A percentile compares a stretch with the other conserved stretches of the same genome.
These are phyloP conservation scores for Sesia apiformis DNA, from an alignment of 2,888 invertebrate genomes.

Conservation along the genomic window DNA sequence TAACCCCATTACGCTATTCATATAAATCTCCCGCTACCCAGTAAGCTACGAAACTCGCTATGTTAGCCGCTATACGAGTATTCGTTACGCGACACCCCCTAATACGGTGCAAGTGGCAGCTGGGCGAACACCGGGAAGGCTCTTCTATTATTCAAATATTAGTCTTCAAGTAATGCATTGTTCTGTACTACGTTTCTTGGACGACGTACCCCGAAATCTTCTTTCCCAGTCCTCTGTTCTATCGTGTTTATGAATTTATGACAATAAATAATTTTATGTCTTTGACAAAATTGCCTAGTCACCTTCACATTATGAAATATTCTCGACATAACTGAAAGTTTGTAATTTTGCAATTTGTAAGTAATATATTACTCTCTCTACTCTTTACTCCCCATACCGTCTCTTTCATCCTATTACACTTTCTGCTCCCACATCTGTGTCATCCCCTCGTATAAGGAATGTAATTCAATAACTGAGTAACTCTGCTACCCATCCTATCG, in stretches of 20 bases:
- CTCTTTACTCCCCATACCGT: neutral
- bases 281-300: neutral
- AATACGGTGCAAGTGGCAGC: constrained; percentile 3
- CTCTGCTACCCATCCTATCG: too few species aligned
- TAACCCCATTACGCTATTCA: too few species aligned
- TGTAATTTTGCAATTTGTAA: neutral
- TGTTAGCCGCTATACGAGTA: too few species aligned
- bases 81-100: neutral
- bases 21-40: too few species aligned
- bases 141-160: constrained; percentile 25
- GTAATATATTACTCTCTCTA: neutral
- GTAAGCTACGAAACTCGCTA: too few species aligned
- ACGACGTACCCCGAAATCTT: neutral
- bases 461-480: too few species aligned
- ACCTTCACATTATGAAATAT: neutral
- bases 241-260: constrained; percentile 9
- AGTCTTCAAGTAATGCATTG: constrained; percentile 24
- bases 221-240: constrained; percentile 10
- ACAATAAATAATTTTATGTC: neutral
- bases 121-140: constrained; percentile 7
- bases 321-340: neutral
- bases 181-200: constrained; percentile 13
- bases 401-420: neutral
- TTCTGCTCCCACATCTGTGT: neutral
- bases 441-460: too few species aligned